Conservation (phyloP, 2,113 vertebrate species). For the Thamnophis sirtalis region DNA sequence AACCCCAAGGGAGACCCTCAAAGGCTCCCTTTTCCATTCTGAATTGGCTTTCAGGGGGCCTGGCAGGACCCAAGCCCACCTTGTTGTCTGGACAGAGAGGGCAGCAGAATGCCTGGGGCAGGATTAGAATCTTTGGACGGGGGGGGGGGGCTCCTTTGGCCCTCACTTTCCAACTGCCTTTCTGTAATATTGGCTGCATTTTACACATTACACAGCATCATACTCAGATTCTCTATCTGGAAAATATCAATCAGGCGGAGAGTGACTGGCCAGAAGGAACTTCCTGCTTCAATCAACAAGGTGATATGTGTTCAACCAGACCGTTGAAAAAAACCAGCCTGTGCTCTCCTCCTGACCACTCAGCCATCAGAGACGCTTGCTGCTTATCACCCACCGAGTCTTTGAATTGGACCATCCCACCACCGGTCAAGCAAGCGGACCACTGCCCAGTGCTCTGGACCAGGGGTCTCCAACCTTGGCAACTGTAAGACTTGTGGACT, state of each 20-base stretch:
- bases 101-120: not conserved
- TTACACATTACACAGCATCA: not conserved
- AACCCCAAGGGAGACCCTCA: not conserved
- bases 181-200: not conserved
- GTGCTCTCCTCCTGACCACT: not conserved
- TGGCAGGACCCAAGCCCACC: not conserved
- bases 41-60: not conserved
- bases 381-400: not conserved
- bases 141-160: not conserved
- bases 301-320: not conserved
- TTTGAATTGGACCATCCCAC: not conserved
- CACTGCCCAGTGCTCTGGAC: not conserved
- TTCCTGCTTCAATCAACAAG: not conserved
- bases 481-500: too few relatives aligned
- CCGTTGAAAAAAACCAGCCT: not conserved
- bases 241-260: not conserved
- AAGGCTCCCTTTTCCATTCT: not conserved
- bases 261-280: not conserved
- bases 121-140: not conserved
- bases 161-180: not conserved
- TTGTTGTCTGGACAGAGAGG: not conserved
- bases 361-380: not conserved
- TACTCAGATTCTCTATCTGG: not conserved
- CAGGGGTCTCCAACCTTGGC: too few relatives aligned
- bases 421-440: not conserved